Evolutionary conservation across 2,797 vertebrate genomes (phyloP), one percentile per base, ranked within the genome.

Genomic region (Cuculus canorus): DNA sequence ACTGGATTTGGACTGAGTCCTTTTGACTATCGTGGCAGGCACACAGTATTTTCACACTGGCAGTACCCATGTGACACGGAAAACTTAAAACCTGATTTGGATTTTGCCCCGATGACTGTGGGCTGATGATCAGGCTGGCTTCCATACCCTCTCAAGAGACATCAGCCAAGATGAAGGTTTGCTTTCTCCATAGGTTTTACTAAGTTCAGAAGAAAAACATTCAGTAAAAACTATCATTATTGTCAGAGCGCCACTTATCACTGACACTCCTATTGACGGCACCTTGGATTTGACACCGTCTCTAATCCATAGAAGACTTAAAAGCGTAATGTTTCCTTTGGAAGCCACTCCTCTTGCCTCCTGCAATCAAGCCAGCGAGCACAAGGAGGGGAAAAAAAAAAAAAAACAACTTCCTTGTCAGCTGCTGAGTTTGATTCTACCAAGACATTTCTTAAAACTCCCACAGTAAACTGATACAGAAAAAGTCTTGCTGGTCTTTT

Each of bases 401-500:
- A 68, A 56, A 27, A 56, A 54, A 5, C 53, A 11, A 30, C 18
- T 30, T 28, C 30, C 19, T 68, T 48, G 47, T 83, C 52, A 87
- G 52, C 17, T 48, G 23, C 18, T 37, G 28, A 47, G 33, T 45
- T 69, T 63, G 52, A 82, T 60, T 80, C 78, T 60, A 72, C 61
- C 50, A 13, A 33, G 41, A 73, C 43, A 71, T 25, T 53, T 72
- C 30, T 35, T 69, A 76, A 86, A 92, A 59, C 47, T 86, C 43
- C 32, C 64, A 41, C 21, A 53, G 61, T 82, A 92, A 86, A 95
- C 18, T 25, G 68, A 93, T 39, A 82, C 25, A 78, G 65, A 78
- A 95, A 48, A 86, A 79, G 64, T 85, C 37, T 79, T 82, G 13
- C 23, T 64, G 61, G 85, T 43, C 35, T 64, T 82, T 95, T 90